A percentile compares a stretch with the other conserved stretches of the same genome.
Conservation (phyloP, 2,113 vertebrate species). For the Notechis scutatus region DNA sequence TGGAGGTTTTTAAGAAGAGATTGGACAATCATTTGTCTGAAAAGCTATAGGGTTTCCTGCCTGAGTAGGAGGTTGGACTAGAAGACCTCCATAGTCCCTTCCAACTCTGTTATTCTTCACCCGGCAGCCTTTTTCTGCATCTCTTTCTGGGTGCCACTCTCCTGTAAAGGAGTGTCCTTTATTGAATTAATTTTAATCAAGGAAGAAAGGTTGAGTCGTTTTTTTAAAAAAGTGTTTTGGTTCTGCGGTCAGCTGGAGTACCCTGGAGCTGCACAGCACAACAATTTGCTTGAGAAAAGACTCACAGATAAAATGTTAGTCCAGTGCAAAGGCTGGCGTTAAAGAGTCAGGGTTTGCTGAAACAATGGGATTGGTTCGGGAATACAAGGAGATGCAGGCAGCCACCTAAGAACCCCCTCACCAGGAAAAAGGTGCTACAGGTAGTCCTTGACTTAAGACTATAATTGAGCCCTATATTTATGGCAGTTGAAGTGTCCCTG, state of each 20-base stretch:
- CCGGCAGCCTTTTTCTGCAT: neutral
- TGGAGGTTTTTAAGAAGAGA: no score
- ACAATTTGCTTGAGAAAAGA: neutral
- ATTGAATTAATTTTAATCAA: neutral
- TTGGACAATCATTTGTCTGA: no score
- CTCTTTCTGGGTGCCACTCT: neutral
- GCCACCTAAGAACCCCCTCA: neutral
- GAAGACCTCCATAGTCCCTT: no score
- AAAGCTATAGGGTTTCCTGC: no score
- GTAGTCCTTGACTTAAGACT: neutral
- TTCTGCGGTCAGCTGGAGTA: neutral
- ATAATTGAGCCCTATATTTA: neutral
- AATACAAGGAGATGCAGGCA: neutral
- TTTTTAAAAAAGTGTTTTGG: neutral
- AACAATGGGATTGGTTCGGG: neutral
- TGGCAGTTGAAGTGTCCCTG: neutral
- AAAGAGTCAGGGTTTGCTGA: neutral
- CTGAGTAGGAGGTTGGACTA: no score
- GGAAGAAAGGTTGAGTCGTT: neutral
- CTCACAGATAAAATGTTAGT: neutral
- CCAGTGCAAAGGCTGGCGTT: neutral
- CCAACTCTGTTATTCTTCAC: neutral
- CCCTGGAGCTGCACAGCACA: neutral
- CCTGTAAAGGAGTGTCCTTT: neutral
- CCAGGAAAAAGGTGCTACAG: neutral